These are phyloP conservation scores for Nestor notabilis DNA, from an alignment of 2,113 vertebrate species.

Conservation along the genomic window DNA sequence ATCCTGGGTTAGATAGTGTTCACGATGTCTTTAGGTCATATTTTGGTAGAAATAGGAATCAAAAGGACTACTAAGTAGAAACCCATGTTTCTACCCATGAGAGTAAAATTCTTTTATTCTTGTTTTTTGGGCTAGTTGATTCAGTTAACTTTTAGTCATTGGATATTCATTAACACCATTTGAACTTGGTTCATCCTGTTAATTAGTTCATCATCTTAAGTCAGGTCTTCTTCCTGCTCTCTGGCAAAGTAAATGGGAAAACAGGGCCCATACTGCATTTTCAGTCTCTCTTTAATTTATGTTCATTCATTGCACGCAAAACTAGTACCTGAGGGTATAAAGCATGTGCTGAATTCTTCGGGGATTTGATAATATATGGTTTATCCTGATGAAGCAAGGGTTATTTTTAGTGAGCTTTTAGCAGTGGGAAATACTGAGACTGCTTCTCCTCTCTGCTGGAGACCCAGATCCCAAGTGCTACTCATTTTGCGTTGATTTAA, in stretches of 20 bases:
- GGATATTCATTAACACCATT: not conserved
- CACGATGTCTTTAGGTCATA: not conserved
- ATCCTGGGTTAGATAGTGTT: not conserved
- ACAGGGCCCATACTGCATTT: not conserved
- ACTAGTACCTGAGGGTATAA: not conserved
- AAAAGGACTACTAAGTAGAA: not conserved
- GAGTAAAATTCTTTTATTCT: not conserved
- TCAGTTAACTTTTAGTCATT: not conserved
- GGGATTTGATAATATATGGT: not conserved
- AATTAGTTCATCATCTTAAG: not conserved
- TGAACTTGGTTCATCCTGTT: not conserved
- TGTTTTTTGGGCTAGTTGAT: not conserved
- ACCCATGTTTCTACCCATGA: not conserved
- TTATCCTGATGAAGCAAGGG: not conserved
- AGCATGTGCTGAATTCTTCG: not conserved
- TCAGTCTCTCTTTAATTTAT: not conserved
- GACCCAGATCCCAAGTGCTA: not conserved
- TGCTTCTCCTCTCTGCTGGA: not conserved
- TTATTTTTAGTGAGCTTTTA: not conserved
- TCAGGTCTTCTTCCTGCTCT: not conserved
- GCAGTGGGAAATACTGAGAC: not conserved
- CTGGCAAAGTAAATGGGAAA: not conserved
- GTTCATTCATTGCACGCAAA: not conserved
- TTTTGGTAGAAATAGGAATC: not conserved
- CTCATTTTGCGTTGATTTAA: not conserved